A percentile compares a stretch with the other conserved stretches of the same genome.
phyloP scores from a whole-genome alignment of 2,113 vertebrate genomes.

The Rostratula benghalensis region DNA sequence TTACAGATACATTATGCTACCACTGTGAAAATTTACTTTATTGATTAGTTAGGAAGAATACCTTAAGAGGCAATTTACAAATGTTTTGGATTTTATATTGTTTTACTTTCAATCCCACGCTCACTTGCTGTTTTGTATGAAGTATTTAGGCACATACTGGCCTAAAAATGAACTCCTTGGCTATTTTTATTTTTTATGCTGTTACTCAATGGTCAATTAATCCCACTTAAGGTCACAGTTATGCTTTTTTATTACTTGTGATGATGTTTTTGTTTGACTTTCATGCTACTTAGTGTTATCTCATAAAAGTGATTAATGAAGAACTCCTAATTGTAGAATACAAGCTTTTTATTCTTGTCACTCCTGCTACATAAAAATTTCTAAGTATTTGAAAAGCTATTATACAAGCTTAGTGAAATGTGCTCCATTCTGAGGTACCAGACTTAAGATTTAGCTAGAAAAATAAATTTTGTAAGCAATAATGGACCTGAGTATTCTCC shows the following conservation, averaged over 20 bases:
- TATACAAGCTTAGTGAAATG: not conserved
- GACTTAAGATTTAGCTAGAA: not conserved
- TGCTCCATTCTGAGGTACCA: not conserved
- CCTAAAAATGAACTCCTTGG: conserved; percentile 27
- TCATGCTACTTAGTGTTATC: not conserved
- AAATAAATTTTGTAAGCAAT: not conserved
- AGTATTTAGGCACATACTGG: not conserved
- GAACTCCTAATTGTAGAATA: not conserved
- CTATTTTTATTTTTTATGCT: not conserved
- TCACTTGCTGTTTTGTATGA: not conserved
- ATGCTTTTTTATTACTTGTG: not conserved
- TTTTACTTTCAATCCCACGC: not conserved
- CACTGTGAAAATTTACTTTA: not conserved
- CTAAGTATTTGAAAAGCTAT: not conserved
- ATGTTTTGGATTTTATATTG: not conserved
- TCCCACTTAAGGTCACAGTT: conserved; percentile 17
- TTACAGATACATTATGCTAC: not conserved
- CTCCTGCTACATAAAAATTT: not conserved
- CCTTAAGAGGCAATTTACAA: not conserved
- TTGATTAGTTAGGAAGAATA: not conserved
- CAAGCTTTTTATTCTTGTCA: not conserved
- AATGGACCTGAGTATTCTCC: not conserved
- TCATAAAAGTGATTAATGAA: conserved; percentile 26
- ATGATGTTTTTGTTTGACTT: conserved; percentile 36
- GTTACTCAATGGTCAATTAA: not conserved